These are phyloP conservation scores for Drosophila fungiperda DNA, from an alignment of 2,888 invertebrate genomes.

Conservation along the genomic window DNA sequence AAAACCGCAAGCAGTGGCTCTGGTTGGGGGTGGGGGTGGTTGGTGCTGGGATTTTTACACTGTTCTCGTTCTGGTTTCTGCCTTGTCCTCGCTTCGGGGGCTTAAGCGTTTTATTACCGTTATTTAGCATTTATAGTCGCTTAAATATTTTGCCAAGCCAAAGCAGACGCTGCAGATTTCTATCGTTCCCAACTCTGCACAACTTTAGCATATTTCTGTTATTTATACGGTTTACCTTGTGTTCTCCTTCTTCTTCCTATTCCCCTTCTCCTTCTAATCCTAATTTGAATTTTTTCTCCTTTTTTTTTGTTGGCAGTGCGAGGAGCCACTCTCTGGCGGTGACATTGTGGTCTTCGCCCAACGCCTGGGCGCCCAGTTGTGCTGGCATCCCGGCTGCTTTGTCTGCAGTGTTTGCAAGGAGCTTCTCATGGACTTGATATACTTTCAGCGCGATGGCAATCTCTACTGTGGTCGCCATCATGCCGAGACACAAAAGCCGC, in stretches of 20 bases:
- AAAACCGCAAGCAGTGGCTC: constrained; percentile 49
- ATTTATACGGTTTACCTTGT: constrained; percentile 58
- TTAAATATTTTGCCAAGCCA: constrained; percentile 74
- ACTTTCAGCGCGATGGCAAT: constrained; percentile 95
- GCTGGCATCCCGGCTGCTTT: constrained; percentile 99
- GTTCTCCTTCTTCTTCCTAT: not conserved
- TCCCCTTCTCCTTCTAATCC: not conserved
- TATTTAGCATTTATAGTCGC: constrained; percentile 83
- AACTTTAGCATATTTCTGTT: constrained; percentile 72
- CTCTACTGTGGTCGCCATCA: constrained; percentile 98
- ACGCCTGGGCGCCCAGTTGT: constrained; percentile 92
- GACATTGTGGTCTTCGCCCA: constrained; percentile 97
- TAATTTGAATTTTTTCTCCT: constrained; percentile 19
- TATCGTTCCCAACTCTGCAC: constrained; percentile 57
- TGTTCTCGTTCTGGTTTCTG: constrained; percentile 39
- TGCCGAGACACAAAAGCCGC: constrained; percentile 97
- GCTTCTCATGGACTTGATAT: constrained; percentile 97
- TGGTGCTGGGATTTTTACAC: constrained; percentile 17
- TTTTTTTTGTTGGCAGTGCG: constrained; percentile 88
- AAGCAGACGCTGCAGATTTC: constrained; percentile 77
- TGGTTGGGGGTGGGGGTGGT: not conserved
- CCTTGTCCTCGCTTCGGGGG: constrained; percentile 67
- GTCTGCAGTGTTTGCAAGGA: constrained; percentile 96
- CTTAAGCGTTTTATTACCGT: constrained; percentile 82
- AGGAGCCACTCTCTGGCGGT: constrained; percentile 92